phyloP scores from a whole-genome alignment of 92 coral and sea anemone genomes.

The Anthopleura xanthogrammica region DNA sequence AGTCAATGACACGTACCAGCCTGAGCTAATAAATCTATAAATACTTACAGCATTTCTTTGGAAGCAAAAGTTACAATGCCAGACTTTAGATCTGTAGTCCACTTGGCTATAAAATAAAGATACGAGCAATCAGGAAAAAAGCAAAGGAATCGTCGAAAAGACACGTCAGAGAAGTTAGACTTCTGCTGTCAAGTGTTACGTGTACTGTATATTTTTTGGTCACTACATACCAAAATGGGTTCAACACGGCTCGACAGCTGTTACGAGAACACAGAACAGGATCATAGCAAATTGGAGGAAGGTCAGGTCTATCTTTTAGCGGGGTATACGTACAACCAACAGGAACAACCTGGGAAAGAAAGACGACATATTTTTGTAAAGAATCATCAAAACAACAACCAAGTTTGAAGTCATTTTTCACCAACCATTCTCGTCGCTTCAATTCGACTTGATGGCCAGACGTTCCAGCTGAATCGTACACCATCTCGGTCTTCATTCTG shows the following conservation, averaged over 20 bases:
- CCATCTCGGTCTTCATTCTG: constrained; percentile 99
- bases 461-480: constrained; percentile 98
- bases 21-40: not conserved
- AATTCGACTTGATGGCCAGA: constrained; percentile 99
- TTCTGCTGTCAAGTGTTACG: not conserved
- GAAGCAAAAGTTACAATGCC: constrained; percentile 99
- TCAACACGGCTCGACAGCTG: constrained; percentile 93
- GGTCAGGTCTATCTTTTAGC: constrained; percentile 87
- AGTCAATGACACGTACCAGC: too few relatives aligned
- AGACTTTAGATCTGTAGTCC: constrained; percentile 97
- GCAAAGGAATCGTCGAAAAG: not conserved
- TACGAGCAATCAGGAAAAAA: not conserved
- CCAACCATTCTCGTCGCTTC: constrained; percentile 99
- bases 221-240: constrained; percentile 86
- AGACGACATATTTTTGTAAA: not conserved
- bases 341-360: constrained; percentile 79
- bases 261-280: constrained; percentile 96
- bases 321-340: constrained; percentile 96
- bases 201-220: not conserved
- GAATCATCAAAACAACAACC: not conserved
- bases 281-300: constrained; percentile 98
- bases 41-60: constrained; percentile 97
- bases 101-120: constrained; percentile 73
- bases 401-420: not conserved
- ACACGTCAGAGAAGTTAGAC: constrained; percentile 20